A percentile compares a stretch with the other conserved stretches of the same genome.
Evolutionary conservation across 2,888 invertebrate species (phyloP).

Genomic region (Sinotaia quadrata): DNA sequence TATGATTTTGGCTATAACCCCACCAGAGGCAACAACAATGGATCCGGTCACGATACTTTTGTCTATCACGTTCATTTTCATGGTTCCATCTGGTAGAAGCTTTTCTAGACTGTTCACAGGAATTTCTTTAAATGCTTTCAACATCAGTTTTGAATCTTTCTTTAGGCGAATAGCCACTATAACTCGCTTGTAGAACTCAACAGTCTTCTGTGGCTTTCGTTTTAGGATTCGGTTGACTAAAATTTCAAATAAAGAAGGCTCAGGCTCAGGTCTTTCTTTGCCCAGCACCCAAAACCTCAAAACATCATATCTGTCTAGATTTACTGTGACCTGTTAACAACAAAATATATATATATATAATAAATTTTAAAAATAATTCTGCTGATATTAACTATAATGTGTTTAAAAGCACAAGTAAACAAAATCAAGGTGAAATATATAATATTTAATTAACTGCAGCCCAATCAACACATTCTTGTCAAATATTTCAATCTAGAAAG

Average conservation of each 20-base stretch:
- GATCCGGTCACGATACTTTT: constrained; percentile 54
- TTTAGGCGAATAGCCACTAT: constrained; percentile 68
- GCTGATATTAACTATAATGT: too few species aligned
- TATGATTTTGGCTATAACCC: constrained; percentile 63
- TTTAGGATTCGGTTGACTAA: constrained; percentile 29
- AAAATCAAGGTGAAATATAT: too few species aligned
- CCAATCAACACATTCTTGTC: too few species aligned
- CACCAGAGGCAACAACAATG: constrained; percentile 46
- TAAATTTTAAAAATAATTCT: neutral
- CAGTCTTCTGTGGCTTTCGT: constrained; percentile 41
- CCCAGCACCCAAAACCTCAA: constrained; percentile 70
- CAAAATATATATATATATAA: neutral
- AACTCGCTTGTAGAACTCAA: constrained; percentile 67
- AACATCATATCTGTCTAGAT: constrained; percentile 65
- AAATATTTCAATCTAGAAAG: too few species aligned
- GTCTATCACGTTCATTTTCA: constrained; percentile 60
- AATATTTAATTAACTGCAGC: too few species aligned
- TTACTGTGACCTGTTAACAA: constrained; percentile 63
- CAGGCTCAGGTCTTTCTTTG: constrained; percentile 55
- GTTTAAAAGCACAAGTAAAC: too few species aligned
- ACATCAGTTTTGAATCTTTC: constrained; percentile 67
- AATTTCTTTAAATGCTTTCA: constrained; percentile 71
- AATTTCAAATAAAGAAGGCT: constrained; percentile 37
- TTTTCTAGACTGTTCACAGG: constrained; percentile 65
- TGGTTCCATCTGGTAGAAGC: constrained; percentile 66